Percentiles rank a stretch among this genome's conserved stretches.
These are phyloP conservation scores for Semaprochilodus insignis DNA, from an alignment of 2,797 vertebrate genomes.

Conservation along the genomic window DNA sequence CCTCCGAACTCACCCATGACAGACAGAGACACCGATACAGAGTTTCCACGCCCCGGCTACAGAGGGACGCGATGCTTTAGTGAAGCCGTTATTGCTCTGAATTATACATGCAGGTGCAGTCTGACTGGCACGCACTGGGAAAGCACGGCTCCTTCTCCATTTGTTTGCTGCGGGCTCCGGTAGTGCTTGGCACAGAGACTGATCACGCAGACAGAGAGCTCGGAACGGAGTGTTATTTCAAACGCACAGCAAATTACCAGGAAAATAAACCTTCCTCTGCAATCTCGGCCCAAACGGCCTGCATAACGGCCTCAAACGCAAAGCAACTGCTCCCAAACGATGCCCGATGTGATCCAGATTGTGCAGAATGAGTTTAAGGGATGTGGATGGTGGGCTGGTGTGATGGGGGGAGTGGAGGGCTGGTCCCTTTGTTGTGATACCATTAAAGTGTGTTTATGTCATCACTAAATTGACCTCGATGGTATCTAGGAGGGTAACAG, in stretches of 20 bases:
- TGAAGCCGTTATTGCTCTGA: constrained; percentile 33
- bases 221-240: neutral
- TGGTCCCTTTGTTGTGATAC: too few species aligned
- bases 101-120: constrained; percentile 49
- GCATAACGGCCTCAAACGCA: neutral
- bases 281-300: neutral
- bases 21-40: neutral
- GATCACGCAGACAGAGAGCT: neutral
- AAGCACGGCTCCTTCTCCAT: constrained; percentile 20
- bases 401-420: neutral
- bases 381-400: neutral
- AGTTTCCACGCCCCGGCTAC: constrained; percentile 3
- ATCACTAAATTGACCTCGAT: too few species aligned
- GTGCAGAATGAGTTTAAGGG: neutral
- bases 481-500: too few species aligned
- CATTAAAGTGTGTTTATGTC: too few species aligned
- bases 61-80: constrained; percentile 32
- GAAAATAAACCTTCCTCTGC: neutral
- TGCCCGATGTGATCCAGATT: neutral
- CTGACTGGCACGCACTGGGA: constrained; percentile 15
- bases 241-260: neutral
- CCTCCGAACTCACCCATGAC: neutral
- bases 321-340: neutral
- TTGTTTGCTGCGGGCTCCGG: constrained; percentile 1
- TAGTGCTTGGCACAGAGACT: neutral